Evolutionary conservation across 2,888 invertebrate species (phyloP), one percentile per base, ranked within the genome.

Genomic region (Drosophila percnosoma): DNA sequence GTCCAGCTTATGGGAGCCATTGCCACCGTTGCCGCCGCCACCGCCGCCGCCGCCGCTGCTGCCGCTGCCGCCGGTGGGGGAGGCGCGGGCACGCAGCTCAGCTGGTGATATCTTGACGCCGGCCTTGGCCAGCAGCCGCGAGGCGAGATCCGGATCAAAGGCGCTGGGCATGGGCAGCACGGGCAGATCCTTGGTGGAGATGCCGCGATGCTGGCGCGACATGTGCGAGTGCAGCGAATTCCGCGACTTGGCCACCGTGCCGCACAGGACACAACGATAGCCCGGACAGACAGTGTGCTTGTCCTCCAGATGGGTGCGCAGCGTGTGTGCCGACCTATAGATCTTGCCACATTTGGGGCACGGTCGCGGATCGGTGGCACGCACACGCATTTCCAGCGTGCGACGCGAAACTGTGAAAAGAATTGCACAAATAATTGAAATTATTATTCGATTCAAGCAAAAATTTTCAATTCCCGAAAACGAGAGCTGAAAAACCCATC

Each of bases 281-380:
- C 98, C 98, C 0, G 97, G 97, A 91, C 98, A 98, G 89, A 98
- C 96, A 40, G 98, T 98, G 93, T 98, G 98, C 92, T 98, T 98
- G 92, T 98, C 98, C 93, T 98, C 98, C 77, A 98, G 94, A 93
- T 98, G 98, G 34, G 98, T 98, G 78, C 98, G 95, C 83, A 98
- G 94, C 18, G 98, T 98, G 93, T 98, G 98, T 24, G 98, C 98
- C 36, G 97, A 97, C 73, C 98, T 95, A 93, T 98, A 98, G 91
- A 98, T 98, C 94, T 98, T 98, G 52, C 98, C 97, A 92, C 98
- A 98, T 92, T 98, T 97, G 18, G 98, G 98, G 92, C 98, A 98
- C 4, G 98, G 98, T 51, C 98, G 94, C 2, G 98, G 98, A 94
- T 98, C 98, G 29, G 98, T 98, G 13, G 98, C 98, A 90, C 98